These are phyloP conservation scores for Coremacera marginata DNA, from an alignment of 2,888 invertebrate species.

Conservation along the genomic window DNA sequence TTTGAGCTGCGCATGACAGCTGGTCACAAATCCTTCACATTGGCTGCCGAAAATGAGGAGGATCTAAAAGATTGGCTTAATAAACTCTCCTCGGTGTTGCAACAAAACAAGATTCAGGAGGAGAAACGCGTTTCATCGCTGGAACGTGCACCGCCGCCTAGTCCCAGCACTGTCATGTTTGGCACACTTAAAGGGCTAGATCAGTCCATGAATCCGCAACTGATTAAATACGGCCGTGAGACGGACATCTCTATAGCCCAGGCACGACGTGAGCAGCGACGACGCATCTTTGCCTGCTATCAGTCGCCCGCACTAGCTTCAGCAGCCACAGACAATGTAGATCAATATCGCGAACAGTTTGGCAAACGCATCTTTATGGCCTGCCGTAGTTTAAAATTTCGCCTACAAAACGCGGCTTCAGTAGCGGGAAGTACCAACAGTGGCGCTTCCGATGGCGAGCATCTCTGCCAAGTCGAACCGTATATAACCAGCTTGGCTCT, in stretches of 20 bases:
- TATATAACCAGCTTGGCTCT: constrained; percentile 91
- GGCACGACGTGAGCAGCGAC: constrained; percentile 83
- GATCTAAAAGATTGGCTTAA: constrained; percentile 87
- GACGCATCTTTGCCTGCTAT: constrained; percentile 82
- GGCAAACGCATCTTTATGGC: constrained; percentile 86
- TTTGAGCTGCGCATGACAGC: constrained; percentile 91
- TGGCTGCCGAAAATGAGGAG: constrained; percentile 88
- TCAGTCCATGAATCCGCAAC: constrained; percentile 92
- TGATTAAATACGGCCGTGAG: constrained; percentile 91
- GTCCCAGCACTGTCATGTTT: constrained; percentile 76
- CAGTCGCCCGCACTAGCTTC: constrained; percentile 68
- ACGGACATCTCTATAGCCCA: constrained; percentile 88
- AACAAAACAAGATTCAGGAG: constrained; percentile 85
- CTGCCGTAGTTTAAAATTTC: constrained; percentile 86
- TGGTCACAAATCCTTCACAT: constrained; percentile 86
- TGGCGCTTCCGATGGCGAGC: constrained; percentile 74
- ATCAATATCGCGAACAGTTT: constrained; percentile 88
- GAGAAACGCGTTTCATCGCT: constrained; percentile 79
- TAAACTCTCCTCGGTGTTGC: constrained; percentile 85
- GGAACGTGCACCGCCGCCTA: constrained; percentile 74
- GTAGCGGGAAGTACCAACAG: constrained; percentile 69
- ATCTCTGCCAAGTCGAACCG: constrained; percentile 84
- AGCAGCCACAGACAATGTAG: constrained; percentile 72
- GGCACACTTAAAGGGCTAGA: constrained; percentile 90
- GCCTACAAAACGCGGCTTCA: constrained; percentile 74